Evolutionary conservation across 2,888 invertebrate genomes (phyloP).

Genomic region (Andrena trimmerana): DNA sequence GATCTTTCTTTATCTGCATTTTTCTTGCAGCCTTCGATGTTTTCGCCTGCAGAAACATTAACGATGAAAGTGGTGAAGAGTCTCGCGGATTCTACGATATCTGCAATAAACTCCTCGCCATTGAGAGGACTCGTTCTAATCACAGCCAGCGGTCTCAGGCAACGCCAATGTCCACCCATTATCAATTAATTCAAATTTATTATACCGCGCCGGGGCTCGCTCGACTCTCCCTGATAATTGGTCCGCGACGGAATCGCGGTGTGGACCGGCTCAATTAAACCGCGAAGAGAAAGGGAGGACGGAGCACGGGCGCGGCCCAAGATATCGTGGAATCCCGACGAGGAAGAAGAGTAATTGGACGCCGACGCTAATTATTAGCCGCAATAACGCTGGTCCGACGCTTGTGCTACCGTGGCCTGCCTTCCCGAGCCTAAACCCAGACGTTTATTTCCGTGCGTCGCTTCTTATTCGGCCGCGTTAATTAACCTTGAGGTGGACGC

Average conservation of each 20-base stretch:
- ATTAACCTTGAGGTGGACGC: slow-evolving; percentile 68
- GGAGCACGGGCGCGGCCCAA: neutral
- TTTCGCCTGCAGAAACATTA: neutral
- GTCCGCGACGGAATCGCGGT: neutral
- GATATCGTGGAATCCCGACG: neutral
- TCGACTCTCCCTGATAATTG: neutral
- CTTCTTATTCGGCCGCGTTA: slow-evolving; percentile 49
- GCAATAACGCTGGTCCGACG: slow-evolving; percentile 15
- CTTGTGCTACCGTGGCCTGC: neutral
- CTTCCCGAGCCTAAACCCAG: slow-evolving; percentile 2
- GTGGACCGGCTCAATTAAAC: neutral
- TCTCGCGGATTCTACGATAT: slow-evolving; percentile 1
- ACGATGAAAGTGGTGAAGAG: neutral
- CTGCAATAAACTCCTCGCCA: neutral
- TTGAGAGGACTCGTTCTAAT: neutral
- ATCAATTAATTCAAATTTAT: slow-evolving; percentile 4
- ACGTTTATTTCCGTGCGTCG: slow-evolving; percentile 51
- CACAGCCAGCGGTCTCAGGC: neutral
- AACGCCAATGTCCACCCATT: neutral
- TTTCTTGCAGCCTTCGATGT: neutral
- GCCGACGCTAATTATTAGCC: slow-evolving; percentile 26
- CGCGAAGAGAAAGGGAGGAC: neutral
- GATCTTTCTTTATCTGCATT: slow-evolving; percentile 6
- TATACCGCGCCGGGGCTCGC: neutral
- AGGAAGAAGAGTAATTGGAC: neutral